Evolutionary conservation across 2,888 invertebrate species (phyloP), one percentile per base, ranked within the genome.

Genomic region (Chironomus riparius): DNA sequence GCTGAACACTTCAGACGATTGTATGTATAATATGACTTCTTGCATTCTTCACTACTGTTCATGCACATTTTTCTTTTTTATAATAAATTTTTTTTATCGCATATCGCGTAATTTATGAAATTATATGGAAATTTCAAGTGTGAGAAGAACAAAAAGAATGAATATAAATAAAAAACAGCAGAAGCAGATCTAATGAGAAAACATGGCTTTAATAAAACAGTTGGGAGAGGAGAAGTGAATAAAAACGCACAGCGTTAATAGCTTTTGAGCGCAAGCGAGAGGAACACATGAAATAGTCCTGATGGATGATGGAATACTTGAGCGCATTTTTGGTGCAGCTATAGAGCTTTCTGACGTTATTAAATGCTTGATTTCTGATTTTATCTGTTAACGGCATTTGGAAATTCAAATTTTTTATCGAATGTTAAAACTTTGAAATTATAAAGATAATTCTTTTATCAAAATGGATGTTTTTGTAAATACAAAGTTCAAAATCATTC

Each of bases 161-260:
- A 15, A 15, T 15, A 18, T 56, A 18, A 18, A 15, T 15, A n/a
- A 56, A 18, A 56, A 56, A 18, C 56, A 56, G 56, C 56, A 18
- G 15, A 56, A 56, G 18, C n/a, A 56, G 18, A 15, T 56, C 56
- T 56, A 56, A 70, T 38, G 72, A 61, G 62, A 62, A 61, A 72
- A 21, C 38, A 38, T 38, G 38, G 38, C n/a, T 38, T 56, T 56
- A 5, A 47, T 65, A 65, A 61, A 74, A 68, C 48, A 65, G 48
- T 68, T 7, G 48, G 48, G 22, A 70, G n/a, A 28, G 10, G 71
- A 71, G 56, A 56, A 47, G 47, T 10, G 48, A 70, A 71, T 4
- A 68, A 69, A 71, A 71, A 50, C 56, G 71, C 71, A 72, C 61
- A 28, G 56, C 38, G 62, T 72, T 72, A 62, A 72, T 62, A 28